Conservation (phyloP, 2,797 vertebrate species). For the Rhabdophis nuchalis region DNA sequence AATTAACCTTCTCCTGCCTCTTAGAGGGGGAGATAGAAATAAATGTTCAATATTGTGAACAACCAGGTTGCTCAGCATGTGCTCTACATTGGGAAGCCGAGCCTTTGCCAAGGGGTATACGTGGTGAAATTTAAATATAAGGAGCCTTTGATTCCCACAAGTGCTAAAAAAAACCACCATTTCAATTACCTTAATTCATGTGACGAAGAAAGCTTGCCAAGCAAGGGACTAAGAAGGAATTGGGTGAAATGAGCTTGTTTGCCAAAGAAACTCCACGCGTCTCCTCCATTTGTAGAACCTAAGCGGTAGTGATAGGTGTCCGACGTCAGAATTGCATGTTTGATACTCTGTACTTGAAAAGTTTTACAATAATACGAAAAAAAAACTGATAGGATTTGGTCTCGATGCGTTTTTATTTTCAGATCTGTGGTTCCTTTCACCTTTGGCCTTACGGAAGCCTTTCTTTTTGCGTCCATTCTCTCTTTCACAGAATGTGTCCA, state of each 20-base stretch:
- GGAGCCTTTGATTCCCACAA: slow-evolving; percentile 64
- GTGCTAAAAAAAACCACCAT: slow-evolving; percentile 62
- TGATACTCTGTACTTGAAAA: slow-evolving; percentile 67
- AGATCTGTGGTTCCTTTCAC: slow-evolving; percentile 75
- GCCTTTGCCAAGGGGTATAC: slow-evolving; percentile 47
- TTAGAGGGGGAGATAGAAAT: neutral
- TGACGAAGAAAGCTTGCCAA: slow-evolving; percentile 57
- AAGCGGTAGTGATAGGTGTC: slow-evolving; percentile 52
- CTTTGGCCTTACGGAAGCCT: slow-evolving; percentile 84
- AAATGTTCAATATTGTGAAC: slow-evolving; percentile 14
- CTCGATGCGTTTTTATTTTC: slow-evolving; percentile 75
- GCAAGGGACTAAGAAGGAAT: slow-evolving; percentile 58
- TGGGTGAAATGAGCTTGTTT: slow-evolving; percentile 75
- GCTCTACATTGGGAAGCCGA: slow-evolving; percentile 38
- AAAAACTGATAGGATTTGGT: slow-evolving; percentile 71
- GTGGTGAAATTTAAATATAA: slow-evolving; percentile 46
- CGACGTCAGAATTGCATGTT: slow-evolving; percentile 70
- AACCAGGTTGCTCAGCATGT: slow-evolving; percentile 34
- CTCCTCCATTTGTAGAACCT: slow-evolving; percentile 57
- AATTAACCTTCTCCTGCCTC: slow-evolving; percentile 52
- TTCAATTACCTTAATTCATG: slow-evolving; percentile 58
- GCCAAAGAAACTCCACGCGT: slow-evolving; percentile 82
- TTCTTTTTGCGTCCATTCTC: slow-evolving; percentile 58
- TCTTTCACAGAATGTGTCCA: slow-evolving; percentile 30
- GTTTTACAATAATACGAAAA: slow-evolving; percentile 67